Conservation (phyloP, 37 sponge, comb jelly and placozoan genomes). For the Theonella swinhoei region DNA sequence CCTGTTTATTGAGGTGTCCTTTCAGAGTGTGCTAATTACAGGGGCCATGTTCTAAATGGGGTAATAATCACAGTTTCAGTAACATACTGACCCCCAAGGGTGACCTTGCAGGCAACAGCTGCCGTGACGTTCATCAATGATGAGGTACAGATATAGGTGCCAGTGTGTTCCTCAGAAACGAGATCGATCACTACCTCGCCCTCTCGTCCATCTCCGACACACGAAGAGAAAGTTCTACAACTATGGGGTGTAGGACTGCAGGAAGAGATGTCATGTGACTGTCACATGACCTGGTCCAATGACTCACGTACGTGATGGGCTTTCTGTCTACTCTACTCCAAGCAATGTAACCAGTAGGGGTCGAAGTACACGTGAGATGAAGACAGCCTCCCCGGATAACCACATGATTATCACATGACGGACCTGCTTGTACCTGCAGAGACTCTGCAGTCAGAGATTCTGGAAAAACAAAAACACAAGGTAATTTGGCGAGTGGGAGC, state of each 20-base stretch:
- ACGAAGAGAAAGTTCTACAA: conserved; percentile 16
- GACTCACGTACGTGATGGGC: not conserved
- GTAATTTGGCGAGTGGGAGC: too few species aligned
- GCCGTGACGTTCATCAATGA: conserved; percentile 13
- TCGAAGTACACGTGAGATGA: conserved; percentile 17
- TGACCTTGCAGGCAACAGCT: conserved; percentile 35
- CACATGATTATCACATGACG: conserved; percentile 33
- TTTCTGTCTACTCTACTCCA: conserved; percentile 21
- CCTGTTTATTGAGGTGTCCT: too few species aligned
- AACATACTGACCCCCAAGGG: conserved; percentile 49
- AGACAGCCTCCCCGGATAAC: conserved; percentile 23
- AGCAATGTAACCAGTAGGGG: conserved; percentile 6
- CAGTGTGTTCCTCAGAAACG: conserved; percentile 15
- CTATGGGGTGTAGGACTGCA: not conserved
- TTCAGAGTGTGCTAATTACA: too few species aligned
- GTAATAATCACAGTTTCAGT: too few species aligned
- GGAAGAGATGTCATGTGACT: not conserved
- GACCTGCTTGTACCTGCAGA: not conserved
- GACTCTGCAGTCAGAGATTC: not conserved
- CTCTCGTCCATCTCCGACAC: not conserved
- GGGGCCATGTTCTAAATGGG: too few species aligned
- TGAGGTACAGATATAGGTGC: conserved; percentile 50
- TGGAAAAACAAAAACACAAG: too few species aligned
- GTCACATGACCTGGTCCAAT: not conserved
- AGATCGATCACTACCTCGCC: conserved; percentile 33